Evolutionary conservation across 1,140 invertebrate genomes (phyloP), one percentile per base, ranked within the genome.

Genomic region (Euura saliciscinereae): DNA sequence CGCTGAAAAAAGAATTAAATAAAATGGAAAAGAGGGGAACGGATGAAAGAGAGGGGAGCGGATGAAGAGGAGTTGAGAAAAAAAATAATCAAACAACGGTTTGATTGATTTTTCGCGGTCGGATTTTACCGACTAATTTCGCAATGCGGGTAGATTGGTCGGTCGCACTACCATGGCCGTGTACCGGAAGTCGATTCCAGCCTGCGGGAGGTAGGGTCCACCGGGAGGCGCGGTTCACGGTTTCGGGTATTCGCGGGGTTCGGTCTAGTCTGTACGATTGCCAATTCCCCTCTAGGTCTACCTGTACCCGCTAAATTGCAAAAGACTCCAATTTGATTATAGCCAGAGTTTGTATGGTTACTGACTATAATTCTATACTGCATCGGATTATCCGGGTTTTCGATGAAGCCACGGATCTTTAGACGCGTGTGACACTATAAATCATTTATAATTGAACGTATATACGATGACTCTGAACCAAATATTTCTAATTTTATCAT

Each of bases 61-160:
- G 28, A 46, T 45, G 69, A 68, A 65, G 10, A 10, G 71, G 11
- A 71, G 66, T 68, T 45, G 43, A 65, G 70, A 65, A 65, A 46
- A 59, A 77, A 76, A 80, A 59, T 59, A 8, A 11, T 11, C 10
- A 59, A 59, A 59, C 51, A n/a, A 78, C 78, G 73, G 72, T 74
- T 67, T 82, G 79, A 85, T 85, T 85, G 83, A 83, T 84, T 83
- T 84, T 85, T 83, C 81, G 83, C 76, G 83, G 82, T 82, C 76
- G 78, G 74, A 28, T 28, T 28, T 28, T 28, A 28, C 77, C 80
- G 77, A 75, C 75, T 83, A 83, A 83, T 83, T 83, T 79, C 76
- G 71, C 28, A 28, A 70, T 71, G 43, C 70, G 68, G 64, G 71
- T 69, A 44, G 68, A 44, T 44, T 66, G 68, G 73, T 68, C 73